Conservation (phyloP, 2,113 vertebrate species). For the Camelus dromedarius region DNA sequence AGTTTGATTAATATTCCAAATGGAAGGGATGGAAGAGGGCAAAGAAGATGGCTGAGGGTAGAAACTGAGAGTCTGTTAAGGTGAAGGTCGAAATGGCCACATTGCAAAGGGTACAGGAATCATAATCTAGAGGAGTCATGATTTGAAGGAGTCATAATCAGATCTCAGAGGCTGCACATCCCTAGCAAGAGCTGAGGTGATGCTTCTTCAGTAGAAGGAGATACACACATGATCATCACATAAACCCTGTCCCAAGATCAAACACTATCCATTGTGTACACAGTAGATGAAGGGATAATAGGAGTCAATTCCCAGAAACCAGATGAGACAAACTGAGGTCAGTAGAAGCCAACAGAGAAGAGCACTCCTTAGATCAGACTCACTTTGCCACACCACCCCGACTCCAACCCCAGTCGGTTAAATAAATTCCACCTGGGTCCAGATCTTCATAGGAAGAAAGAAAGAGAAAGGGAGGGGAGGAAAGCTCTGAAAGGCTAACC, state of each 20-base stretch:
- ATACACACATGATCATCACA: not conserved
- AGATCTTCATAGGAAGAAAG: not conserved
- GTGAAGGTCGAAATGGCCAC: not conserved
- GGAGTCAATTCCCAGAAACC: not conserved
- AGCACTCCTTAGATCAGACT: not conserved
- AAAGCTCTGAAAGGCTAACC: not conserved
- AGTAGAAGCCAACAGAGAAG: not conserved
- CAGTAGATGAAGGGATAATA: not conserved
- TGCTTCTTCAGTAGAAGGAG: not conserved
- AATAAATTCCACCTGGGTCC: not conserved
- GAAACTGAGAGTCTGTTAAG: not conserved
- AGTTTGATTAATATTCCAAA: not conserved
- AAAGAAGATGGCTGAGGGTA: not conserved
- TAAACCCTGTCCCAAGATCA: not conserved
- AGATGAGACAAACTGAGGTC: not conserved
- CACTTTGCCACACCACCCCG: not conserved
- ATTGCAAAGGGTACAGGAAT: not conserved
- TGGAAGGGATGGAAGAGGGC: not conserved
- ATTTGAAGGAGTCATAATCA: not conserved
- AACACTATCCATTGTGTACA: not conserved
- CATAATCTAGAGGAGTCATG: not conserved
- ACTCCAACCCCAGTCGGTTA: not conserved
- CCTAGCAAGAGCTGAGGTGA: not conserved
- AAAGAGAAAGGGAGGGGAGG: not conserved
- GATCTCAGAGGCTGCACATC: not conserved